Evolutionary conservation across 2,113 vertebrate species (phyloP), one percentile per base, ranked within the genome.

Genomic region (Misgurnus mizolepis): DNA sequence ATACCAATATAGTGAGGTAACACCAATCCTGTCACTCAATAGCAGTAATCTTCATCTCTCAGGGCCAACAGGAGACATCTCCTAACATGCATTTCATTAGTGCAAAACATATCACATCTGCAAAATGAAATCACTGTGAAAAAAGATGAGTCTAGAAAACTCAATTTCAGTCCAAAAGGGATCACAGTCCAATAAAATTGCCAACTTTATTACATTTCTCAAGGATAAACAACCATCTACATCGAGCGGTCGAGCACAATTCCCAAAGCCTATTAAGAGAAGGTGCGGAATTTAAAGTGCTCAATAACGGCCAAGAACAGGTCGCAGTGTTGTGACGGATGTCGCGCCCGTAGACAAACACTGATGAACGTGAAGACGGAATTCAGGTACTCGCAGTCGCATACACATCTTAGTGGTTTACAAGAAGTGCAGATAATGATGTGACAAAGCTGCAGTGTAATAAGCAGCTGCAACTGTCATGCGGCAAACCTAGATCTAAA

Each of bases 391-490:
- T 22, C 22, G 22, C 22, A 22, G 22, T 22, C 22, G 22, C 22
- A 22, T 22, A 22, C 22, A 22, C 22, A 22, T 22, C 22, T 22
- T 22, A 22, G 22, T 22, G 22, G 22, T 22, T 22, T 22, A 22
- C 22, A 22, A 22, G 22, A 22, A 89, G 75, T 83, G 66, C 66
- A 83, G 87, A 85, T 91, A 90, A 91, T 86, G 87, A 91, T 87
- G 86, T 88, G 90, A 91, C 90, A 86, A 89, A 89, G 85, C 85
- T 86, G 89, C 88, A 82, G 85, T 87, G 86, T 86, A 89, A 89
- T 91, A 91, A 85, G 89, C 89, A 88, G 91, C 88, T 87, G 88
- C 88, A 90, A 90, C 88, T 90, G 88, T 90, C 88, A 90, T 83
- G 55, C 79, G 60, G 61, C 81, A 6, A 22, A 22, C 22, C 22